These are phyloP conservation scores for Sebastes glaucus DNA, from an alignment of 2,797 vertebrate species.

Conservation along the genomic window DNA sequence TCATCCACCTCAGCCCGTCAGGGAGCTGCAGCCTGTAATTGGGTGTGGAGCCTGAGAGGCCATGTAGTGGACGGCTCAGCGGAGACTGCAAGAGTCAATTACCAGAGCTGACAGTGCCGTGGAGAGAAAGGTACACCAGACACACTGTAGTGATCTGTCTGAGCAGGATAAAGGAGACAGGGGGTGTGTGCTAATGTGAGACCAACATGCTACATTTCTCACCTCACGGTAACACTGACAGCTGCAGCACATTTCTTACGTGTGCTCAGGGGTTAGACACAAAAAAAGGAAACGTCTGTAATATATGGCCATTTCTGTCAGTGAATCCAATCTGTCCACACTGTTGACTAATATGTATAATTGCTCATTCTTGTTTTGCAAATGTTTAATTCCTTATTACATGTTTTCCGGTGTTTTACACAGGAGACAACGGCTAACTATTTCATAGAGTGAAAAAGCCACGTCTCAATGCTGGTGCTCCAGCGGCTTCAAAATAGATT, in stretches of 20 bases:
- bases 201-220: conserved; percentile 52
- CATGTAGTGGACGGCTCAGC: conserved; percentile 68
- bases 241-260: conserved; percentile 12
- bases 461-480: not conserved
- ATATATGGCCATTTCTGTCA: not conserved
- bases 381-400: not conserved
- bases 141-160: conserved; percentile 56
- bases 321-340: not conserved
- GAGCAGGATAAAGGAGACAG: conserved; percentile 57
- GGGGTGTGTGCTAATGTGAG: conserved; percentile 46
- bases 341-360: not conserved
- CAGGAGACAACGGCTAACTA: conserved; percentile 6
- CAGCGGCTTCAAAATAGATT: conserved; percentile 40
- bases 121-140: conserved; percentile 69
- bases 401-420: not conserved
- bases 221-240: conserved; percentile 30
- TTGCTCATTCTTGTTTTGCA: not conserved
- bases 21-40: conserved; percentile 71
- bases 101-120: conserved; percentile 68
- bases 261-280: not conserved
- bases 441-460: conserved; percentile 1
- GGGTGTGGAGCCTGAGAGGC: conserved; percentile 69
- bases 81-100: conserved; percentile 76
- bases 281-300: not conserved
- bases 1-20: conserved; percentile 49